Evolutionary conservation across 2,113 vertebrate species (phyloP), one percentile per base, ranked within the genome.

Genomic region (Actinemys pallida): DNA sequence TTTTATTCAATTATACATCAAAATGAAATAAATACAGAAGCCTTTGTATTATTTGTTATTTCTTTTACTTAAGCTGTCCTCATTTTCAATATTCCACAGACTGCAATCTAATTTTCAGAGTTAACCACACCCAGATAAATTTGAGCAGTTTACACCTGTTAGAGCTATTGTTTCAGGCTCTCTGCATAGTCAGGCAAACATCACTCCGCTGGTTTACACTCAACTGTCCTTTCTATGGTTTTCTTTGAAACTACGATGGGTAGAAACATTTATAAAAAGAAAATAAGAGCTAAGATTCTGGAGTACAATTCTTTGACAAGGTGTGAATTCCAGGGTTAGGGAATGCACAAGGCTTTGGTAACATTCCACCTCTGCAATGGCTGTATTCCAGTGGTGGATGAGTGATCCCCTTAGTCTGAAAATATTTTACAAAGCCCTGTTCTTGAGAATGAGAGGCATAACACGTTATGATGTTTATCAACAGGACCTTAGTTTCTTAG

Each of bases 171-270:
- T 27, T 84, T 53, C 39, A 29, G 29, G 72, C 88, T 69, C 16
- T 69, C 35, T 69, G 16, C 19, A 20, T 69, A 39, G 20, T 39
- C 35, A 69, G 65, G 17, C 35, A 69, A 19, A 45, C 22, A 24
- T 45, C 22, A 10, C 19, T 24, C 10, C 10, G 11, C 22, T 25
- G 5, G 25, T 78, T 27, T 94, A 90, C 14, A 62, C 10, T 35
- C 3, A 42, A 5, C 54, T 69, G 27, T 82, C 6, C 2, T 53
- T 57, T 31, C 1, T 14, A 24, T 1, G 0, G 0, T 88, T 59
- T 62, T 80, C 19, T 59, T 86, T 65, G 13, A 93, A 94, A 93
- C 94, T 95, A 47, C 12, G 11, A 97, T 95, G 89, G 94, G 93
- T 95, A 79, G 53, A 94, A 94, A 95, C 4, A 19, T 10, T 95